Conservation (phyloP, 2,113 vertebrate species). For the Sciurus niger region DNA sequence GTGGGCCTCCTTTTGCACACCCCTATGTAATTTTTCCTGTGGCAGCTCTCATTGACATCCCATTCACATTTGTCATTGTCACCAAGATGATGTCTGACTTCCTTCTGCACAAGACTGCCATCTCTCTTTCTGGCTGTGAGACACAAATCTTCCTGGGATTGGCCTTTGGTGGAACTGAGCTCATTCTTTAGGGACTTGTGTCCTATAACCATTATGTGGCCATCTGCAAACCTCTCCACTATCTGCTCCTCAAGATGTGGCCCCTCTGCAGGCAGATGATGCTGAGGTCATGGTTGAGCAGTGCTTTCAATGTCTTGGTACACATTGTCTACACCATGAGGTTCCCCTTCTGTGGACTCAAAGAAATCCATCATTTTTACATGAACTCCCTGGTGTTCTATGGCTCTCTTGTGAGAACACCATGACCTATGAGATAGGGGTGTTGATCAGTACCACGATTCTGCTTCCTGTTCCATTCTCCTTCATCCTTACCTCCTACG, state of each 20-base stretch:
- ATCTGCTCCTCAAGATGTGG: background rate
- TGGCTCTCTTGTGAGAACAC: constrained; percentile 40
- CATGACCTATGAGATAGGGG: background rate
- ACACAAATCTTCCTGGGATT: background rate
- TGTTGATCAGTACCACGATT: background rate
- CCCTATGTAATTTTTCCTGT: constrained; percentile 52
- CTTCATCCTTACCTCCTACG: background rate
- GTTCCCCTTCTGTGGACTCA: background rate
- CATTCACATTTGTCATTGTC: background rate
- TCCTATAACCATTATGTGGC: background rate
- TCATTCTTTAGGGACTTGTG: constrained; percentile 31
- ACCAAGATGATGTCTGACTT: constrained; percentile 50
- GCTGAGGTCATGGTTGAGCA: background rate
- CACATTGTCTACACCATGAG: background rate
- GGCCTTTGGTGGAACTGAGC: constrained; percentile 13
- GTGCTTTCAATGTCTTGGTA: background rate
- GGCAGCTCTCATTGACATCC: constrained; percentile 44
- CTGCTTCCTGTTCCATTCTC: background rate
- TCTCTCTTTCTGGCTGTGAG: background rate
- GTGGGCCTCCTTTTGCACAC: background rate
- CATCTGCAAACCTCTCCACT: constrained; percentile 14
- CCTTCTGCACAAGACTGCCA: background rate
- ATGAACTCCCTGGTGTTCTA: constrained; percentile 26
- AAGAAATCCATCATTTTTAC: constrained; percentile 42
- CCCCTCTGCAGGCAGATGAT: background rate